Conservation (phyloP, 2,888 invertebrate genomes). For the Lepas anatifera region DNA sequence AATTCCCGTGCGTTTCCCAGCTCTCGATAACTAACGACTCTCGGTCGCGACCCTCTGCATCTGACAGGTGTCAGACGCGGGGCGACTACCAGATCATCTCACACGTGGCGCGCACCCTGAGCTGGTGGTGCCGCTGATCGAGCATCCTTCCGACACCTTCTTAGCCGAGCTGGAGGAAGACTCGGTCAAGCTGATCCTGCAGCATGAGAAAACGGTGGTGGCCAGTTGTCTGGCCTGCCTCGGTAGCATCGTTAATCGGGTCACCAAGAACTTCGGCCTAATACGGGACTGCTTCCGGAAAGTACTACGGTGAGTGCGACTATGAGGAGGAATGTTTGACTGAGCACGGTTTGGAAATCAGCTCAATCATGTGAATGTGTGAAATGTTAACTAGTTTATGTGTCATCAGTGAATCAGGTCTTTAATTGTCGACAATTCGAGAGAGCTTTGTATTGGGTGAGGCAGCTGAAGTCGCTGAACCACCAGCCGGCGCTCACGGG, state of each 20-base stretch:
- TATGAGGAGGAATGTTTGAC: too few species aligned
- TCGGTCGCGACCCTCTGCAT: too few species aligned
- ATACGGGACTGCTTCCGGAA: slow-evolving; percentile 89
- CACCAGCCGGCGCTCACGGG: too few species aligned
- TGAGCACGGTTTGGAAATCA: too few species aligned
- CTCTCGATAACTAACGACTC: too few species aligned
- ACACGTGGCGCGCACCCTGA: slow-evolving; percentile 75
- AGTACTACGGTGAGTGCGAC: slow-evolving; percentile 58
- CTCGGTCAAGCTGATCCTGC: slow-evolving; percentile 80
- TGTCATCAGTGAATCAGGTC: too few species aligned
- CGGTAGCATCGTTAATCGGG: slow-evolving; percentile 89
- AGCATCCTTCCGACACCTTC: slow-evolving; percentile 95
- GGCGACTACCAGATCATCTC: slow-evolving; percentile 75
- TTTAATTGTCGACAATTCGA: too few species aligned
- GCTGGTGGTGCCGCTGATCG: slow-evolving; percentile 90
- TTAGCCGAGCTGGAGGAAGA: slow-evolving; percentile 91
- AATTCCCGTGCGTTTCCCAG: too few species aligned
- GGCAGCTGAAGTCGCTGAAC: too few species aligned
- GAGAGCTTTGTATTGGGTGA: too few species aligned
- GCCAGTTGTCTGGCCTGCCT: slow-evolving; percentile 88
- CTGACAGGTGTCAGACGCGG: slow-evolving; percentile 47
- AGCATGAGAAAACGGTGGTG: slow-evolving; percentile 72
- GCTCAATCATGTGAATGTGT: too few species aligned
- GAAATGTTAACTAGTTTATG: too few species aligned
- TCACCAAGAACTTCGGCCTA: slow-evolving; percentile 86